phyloP scores from a whole-genome alignment of 1,140 invertebrate species.

The Adelges cooleyi region DNA sequence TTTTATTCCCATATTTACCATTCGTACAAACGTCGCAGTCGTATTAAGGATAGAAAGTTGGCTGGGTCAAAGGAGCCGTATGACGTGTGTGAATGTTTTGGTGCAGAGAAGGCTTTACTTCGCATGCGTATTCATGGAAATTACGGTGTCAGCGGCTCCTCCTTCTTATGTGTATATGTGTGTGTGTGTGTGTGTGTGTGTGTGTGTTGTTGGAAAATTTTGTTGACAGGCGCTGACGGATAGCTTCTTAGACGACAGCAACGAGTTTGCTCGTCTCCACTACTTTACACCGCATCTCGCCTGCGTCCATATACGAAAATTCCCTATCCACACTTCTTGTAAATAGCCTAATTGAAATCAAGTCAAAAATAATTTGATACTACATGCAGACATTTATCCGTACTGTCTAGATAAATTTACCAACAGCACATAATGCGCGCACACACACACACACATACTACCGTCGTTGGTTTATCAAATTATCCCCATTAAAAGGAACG shows the following conservation, averaged over 20 bases:
- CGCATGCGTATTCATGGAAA: slow-evolving; percentile 4
- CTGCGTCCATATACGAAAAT: background rate
- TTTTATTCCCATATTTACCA: too few relatives aligned
- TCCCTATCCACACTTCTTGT: background rate
- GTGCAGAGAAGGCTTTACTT: background rate
- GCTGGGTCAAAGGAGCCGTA: slow-evolving; percentile 5
- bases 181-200: background rate
- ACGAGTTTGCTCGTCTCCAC: background rate
- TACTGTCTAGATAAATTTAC: too few relatives aligned
- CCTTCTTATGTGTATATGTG: too few relatives aligned
- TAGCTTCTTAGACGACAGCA: background rate
- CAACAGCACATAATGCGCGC: too few relatives aligned
- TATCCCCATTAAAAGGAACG: too few relatives aligned
- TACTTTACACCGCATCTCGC: too few relatives aligned
- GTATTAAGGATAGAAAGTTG: too few relatives aligned
- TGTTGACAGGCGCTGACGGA: background rate
- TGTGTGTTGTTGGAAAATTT: background rate
- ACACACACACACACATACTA: too few relatives aligned
- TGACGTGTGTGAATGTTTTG: background rate
- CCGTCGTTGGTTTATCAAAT: too few relatives aligned
- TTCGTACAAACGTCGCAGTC: too few relatives aligned
- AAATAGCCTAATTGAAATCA: slow-evolving; percentile 1
- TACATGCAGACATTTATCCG: too few relatives aligned
- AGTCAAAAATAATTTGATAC: slow-evolving; percentile 11
- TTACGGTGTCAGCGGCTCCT: too few relatives aligned